Evolutionary conservation across 2,113 vertebrate species (phyloP), one percentile per base, ranked within the genome.

Genomic region (Callipepla californica): DNA sequence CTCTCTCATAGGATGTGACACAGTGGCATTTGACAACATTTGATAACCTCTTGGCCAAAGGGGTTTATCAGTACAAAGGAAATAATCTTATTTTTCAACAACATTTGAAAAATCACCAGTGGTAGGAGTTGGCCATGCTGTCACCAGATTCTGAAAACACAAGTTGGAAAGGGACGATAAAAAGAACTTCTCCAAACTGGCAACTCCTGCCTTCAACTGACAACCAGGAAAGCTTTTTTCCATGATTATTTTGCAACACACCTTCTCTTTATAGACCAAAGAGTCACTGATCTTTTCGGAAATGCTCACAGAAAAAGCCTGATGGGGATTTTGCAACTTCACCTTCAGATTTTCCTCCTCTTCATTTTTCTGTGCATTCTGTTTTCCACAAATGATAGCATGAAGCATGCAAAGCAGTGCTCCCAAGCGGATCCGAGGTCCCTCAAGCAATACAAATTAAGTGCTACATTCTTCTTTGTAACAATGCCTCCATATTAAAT

Each of bases 391-490:
- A 42, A 26, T 11, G 3, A 15, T 3, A 7, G 8, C 0, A 0
- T 9, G 51, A 26, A 85, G 75, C 89, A 62, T 45, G 78, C 6
- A 2, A 59, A 80, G 59, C 57, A 25, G 50, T 0, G 0, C 34
- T 59, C 62, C 84, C 5, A 13, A 30, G 53, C 2, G 4, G 72
- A 23, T 44, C 72, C 4, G 2, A 48, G 50, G 3, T 70, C 87
- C 94, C 87, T 34, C 73, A 18, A 83, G 82, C 90, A 72, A 80
- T 51, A 87, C 87, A 91, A 75, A 94, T 83, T 2, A 88, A 95
- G 61, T 34, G 80, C 85, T 44, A 48, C 73, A 78, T 94, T 93
- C 90, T 91, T 68, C 72, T 68, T 44, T 36, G 13, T 19, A 93
- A 95, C 93, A 95, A 90, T 36, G 82, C 47, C 44, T 80, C 91